Base-by-base conservation (phyloP, 2,888 invertebrate species). In the Sialis lutaria region DNA sequence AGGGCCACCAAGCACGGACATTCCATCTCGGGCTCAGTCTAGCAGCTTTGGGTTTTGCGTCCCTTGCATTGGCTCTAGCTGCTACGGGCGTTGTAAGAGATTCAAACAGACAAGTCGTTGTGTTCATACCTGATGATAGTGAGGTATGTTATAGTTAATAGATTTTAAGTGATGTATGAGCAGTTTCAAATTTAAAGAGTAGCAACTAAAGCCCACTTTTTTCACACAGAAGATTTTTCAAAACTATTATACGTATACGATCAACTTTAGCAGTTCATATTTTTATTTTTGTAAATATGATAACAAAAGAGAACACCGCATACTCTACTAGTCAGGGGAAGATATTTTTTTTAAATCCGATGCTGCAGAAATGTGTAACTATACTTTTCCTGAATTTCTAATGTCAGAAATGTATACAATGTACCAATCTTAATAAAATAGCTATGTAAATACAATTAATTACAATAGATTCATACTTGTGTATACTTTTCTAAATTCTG, bases 11-110 rank as follows among this genome's bases (percentile, higher is more conserved):
- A 62, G 64, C 74, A 51, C 66, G 74, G 55, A 78, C 78, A 6
- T 72, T 75, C 42, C 79, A 78, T 63, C 62, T 79, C 58, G 79
- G 77, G 31, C 63, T 79, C 53, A 78, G 78, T 51, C 62, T 78
- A 61, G 64, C 76, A 51, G 66, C 74, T 58, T 59, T 77, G 54
- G 73, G 77, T 45, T 65, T 76, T 56, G 68, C 77, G 48, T 68
- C 79, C 67, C 64, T 76, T 55, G 68, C 77, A 33, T 66, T 77
- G 47, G 67, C 77, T 53, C 62, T 79, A 53, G 68, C 75, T 64
- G 61, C 73, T 66, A 59, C 75, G 67, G 59, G 79, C 32, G 67
- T 79, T 53, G 75, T 76, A 56, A 66, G 79, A 12, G 79, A 79
- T 61, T 60, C 74, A 5, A 65, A 67, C 52, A 60, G 63, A 49